Evolutionary conservation across 1,140 invertebrate genomes (phyloP).

Genomic region (Ips nitidus): DNA sequence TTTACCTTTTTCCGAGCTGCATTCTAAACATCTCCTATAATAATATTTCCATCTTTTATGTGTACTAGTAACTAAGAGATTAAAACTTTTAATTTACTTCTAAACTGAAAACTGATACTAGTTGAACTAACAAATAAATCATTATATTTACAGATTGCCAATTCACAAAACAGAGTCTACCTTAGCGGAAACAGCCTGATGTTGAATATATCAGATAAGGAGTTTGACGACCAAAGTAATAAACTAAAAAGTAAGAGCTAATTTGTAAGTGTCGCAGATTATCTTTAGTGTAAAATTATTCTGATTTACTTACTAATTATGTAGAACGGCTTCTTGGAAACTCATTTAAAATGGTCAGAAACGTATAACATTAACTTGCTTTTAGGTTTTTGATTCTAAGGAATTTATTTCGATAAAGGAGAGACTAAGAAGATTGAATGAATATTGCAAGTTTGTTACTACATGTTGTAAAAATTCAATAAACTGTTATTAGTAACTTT

Average conservation of each 20-base stretch:
- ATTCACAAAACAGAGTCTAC: constrained; percentile 93
- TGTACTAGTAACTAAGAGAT: no score
- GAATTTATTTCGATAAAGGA: background rate
- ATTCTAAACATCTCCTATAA: no score
- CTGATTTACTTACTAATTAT: background rate
- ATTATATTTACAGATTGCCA: constrained; percentile 72
- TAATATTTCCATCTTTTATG: no score
- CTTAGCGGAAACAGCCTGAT: constrained; percentile 90
- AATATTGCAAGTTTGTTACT: constrained; percentile 32
- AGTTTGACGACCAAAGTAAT: constrained; percentile 86
- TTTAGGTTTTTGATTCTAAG: constrained; percentile 19
- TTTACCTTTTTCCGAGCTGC: no score
- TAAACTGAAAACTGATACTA: background rate
- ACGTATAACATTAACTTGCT: constrained; percentile 5
- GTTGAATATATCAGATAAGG: constrained; percentile 94
- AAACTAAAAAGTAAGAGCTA: constrained; percentile 80
- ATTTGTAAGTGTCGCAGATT: constrained; percentile 8
- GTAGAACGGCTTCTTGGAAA: constrained; percentile 4
- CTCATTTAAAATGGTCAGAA: background rate
- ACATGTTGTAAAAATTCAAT: constrained; percentile 31
- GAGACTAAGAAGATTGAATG: background rate
- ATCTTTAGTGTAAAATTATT: background rate
- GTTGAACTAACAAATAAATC: background rate
- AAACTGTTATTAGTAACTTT: constrained; percentile 19
- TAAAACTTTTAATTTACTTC: no score